Conservation (phyloP, 1,140 invertebrate genomes). For the Epicauta chinensis region DNA sequence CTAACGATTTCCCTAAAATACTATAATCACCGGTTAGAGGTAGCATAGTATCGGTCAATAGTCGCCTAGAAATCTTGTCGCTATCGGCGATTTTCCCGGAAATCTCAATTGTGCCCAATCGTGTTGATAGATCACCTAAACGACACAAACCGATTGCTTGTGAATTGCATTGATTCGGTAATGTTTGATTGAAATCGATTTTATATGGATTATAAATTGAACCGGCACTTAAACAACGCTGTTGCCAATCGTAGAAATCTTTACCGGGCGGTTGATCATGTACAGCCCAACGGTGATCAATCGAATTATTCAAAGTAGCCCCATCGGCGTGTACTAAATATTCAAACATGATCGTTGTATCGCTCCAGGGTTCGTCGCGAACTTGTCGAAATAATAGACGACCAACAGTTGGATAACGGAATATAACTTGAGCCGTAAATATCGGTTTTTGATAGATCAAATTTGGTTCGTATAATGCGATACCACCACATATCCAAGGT, state of each 20-base stretch:
- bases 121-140: slow-evolving; percentile 59
- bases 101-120: slow-evolving; percentile 66
- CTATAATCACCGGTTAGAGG: slow-evolving; percentile 68
- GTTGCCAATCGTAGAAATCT: slow-evolving; percentile 89
- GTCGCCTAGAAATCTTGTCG: slow-evolving; percentile 56
- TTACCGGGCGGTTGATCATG: slow-evolving; percentile 58
- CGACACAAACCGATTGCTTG: slow-evolving; percentile 54
- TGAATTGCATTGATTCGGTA: slow-evolving; percentile 47
- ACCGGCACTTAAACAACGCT: slow-evolving; percentile 76
- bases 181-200: slow-evolving; percentile 44
- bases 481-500: slow-evolving; percentile 62
- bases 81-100: slow-evolving; percentile 63
- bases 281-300: slow-evolving; percentile 66
- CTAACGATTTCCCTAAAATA: slow-evolving; percentile 76
- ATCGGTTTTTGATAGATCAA: slow-evolving; percentile 65
- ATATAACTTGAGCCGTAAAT: slow-evolving; percentile 65
- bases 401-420: slow-evolving; percentile 83
- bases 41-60: slow-evolving; percentile 73
- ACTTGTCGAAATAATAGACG: slow-evolving; percentile 76
- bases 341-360: slow-evolving; percentile 72
- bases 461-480: slow-evolving; percentile 57
- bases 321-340: slow-evolving; percentile 84
- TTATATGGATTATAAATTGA: slow-evolving; percentile 73
- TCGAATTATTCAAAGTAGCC: slow-evolving; percentile 68
- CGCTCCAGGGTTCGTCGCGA: slow-evolving; percentile 67